Percentiles rank a stretch among this genome's conserved stretches.
These are phyloP conservation scores for Cossypha heuglini DNA, from an alignment of 2,797 vertebrate genomes.

Conservation along the genomic window DNA sequence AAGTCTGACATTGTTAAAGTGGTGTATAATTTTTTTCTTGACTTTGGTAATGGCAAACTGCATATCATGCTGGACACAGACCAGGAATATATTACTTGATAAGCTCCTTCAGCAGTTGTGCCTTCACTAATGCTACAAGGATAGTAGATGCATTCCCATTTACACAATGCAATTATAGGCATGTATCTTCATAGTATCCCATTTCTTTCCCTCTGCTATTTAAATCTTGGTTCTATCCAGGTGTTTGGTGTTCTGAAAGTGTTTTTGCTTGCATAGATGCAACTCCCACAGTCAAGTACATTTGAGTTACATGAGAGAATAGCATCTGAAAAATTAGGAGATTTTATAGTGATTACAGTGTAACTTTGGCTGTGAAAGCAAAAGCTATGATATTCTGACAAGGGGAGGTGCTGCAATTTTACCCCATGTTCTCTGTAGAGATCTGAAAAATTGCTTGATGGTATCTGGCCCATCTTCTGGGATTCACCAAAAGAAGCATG, in stretches of 20 bases:
- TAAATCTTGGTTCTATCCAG: neutral
- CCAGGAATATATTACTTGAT: neutral
- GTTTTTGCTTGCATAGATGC: neutral
- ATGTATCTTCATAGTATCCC: neutral
- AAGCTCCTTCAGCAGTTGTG: neutral
- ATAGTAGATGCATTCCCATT: neutral
- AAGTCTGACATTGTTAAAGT: neutral
- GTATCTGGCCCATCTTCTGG: fast-evolving
- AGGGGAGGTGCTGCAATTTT: neutral
- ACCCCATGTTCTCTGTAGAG: neutral
- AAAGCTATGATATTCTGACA: neutral
- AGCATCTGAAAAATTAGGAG: neutral
- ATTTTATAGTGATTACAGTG: neutral
- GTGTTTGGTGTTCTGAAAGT: neutral
- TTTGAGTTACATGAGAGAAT: neutral
- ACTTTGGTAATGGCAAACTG: neutral
- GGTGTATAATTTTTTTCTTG: neutral
- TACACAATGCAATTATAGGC: neutral
- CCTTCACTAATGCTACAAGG: neutral
- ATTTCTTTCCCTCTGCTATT: neutral
- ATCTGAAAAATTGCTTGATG: neutral
- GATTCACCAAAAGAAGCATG: neutral
- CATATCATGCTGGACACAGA: neutral
- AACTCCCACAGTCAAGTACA: neutral
- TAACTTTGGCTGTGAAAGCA: neutral